These are phyloP conservation scores for Margarornis squamiger DNA, from an alignment of 2,797 vertebrate genomes.

Conservation along the genomic window DNA sequence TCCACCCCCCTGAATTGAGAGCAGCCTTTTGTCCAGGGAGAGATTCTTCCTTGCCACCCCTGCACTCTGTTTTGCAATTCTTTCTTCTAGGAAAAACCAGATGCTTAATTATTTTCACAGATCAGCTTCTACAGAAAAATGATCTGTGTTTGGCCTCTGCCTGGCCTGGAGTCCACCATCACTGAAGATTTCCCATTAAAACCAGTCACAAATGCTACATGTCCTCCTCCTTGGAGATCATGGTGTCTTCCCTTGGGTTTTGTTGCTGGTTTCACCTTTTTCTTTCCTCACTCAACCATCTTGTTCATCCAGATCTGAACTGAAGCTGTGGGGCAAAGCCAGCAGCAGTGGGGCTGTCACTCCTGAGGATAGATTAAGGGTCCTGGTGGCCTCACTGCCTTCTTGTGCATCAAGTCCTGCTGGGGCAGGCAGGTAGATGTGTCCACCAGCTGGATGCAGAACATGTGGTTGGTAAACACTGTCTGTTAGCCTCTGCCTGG, in stretches of 20 bases:
- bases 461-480: rapidly evolving
- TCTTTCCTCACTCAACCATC: not conserved
- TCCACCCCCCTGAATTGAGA: not conserved
- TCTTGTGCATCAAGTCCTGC: not conserved
- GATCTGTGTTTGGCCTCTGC: not conserved
- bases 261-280: not conserved
- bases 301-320: not conserved
- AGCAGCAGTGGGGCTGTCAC: not conserved
- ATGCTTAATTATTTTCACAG: not conserved
- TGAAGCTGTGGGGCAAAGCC: not conserved
- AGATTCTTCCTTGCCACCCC: not conserved
- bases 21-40: not conserved
- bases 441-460: not conserved
- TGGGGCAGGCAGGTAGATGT: not conserved
- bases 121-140: not conserved
- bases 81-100: not conserved
- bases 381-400: not conserved
- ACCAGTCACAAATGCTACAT: not conserved
- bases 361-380: not conserved
- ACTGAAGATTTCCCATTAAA: not conserved
- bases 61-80: not conserved
- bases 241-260: not conserved
- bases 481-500: not conserved
- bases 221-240: not conserved
- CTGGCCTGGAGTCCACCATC: not conserved